Conservation (phyloP, 2,797 vertebrate species). For the Selene dorsalis region DNA sequence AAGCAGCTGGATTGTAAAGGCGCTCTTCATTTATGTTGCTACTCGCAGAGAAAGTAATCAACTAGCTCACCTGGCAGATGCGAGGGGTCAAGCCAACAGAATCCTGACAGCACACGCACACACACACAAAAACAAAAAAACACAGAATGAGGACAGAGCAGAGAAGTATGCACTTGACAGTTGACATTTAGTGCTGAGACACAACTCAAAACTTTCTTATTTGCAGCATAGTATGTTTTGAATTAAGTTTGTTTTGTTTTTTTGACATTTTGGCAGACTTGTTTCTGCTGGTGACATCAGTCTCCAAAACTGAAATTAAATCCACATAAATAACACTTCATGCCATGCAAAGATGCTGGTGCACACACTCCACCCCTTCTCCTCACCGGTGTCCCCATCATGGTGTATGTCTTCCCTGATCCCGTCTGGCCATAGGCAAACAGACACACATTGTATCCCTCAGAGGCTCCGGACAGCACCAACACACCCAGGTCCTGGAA, state of each 20-base stretch:
- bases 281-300: not conserved
- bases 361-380: not conserved
- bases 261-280: constrained; percentile 11
- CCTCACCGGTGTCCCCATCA: constrained; percentile 98
- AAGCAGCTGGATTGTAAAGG: not conserved
- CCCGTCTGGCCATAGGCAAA: constrained; percentile 99
- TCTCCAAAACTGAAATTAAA: not conserved
- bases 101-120: constrained; percentile 81
- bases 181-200: not conserved
- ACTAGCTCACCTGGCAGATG: constrained; percentile 92
- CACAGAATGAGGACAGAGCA: not conserved
- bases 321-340: not conserved
- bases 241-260: too few relatives aligned
- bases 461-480: constrained; percentile 91
- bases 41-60: not conserved
- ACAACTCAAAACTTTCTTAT: not conserved
- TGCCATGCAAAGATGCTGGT: constrained; percentile 4
- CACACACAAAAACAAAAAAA: constrained; percentile 10
- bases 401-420: constrained; percentile 98
- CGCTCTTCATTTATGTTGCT: not conserved
- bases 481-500: constrained; percentile 96
- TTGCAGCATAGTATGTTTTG: not conserved
- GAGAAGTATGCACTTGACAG: not conserved
- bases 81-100: constrained; percentile 94
- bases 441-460: constrained; percentile 97